Evolutionary conservation across 1,140 invertebrate genomes (phyloP).

Genomic region (Pachypeltis micranthus): DNA sequence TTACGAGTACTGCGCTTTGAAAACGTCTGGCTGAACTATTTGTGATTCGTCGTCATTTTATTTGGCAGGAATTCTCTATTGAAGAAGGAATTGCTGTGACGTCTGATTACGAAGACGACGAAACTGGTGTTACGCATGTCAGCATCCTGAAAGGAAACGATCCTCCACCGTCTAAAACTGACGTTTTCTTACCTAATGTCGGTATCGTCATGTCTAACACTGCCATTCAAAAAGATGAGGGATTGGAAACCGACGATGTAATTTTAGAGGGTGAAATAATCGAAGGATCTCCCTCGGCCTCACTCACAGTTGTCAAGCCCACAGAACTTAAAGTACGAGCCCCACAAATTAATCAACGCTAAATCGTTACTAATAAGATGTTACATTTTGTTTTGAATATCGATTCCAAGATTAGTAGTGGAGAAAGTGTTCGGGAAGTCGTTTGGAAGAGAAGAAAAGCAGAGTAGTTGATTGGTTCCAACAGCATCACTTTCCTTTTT

Average conservation of each 20-base stretch:
- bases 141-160: too few relatives aligned
- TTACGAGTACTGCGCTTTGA: not conserved
- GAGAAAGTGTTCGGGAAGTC: too few relatives aligned
- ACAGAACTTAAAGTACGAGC: constrained; percentile 39
- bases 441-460: too few relatives aligned
- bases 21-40: not conserved
- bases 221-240: constrained; percentile 25
- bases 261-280: constrained; percentile 9
- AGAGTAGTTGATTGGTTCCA: too few relatives aligned
- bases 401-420: too few relatives aligned
- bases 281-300: constrained; percentile 20
- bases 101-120: constrained; percentile 12
- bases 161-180: too few relatives aligned
- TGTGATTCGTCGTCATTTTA: not conserved
- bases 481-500: too few relatives aligned
- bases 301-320: constrained; percentile 28
- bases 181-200: constrained; percentile 47
- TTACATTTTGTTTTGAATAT: too few relatives aligned
- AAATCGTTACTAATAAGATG: too few relatives aligned
- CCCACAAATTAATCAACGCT: not conserved
- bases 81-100: not conserved
- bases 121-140: constrained; percentile 19
- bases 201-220: constrained; percentile 48
- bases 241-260: constrained; percentile 17
- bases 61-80: constrained; percentile 2